A percentile compares a stretch with the other conserved stretches of the same genome.
Evolutionary conservation across 2,888 invertebrate species (phyloP).

Genomic region (Andricus curvator): DNA sequence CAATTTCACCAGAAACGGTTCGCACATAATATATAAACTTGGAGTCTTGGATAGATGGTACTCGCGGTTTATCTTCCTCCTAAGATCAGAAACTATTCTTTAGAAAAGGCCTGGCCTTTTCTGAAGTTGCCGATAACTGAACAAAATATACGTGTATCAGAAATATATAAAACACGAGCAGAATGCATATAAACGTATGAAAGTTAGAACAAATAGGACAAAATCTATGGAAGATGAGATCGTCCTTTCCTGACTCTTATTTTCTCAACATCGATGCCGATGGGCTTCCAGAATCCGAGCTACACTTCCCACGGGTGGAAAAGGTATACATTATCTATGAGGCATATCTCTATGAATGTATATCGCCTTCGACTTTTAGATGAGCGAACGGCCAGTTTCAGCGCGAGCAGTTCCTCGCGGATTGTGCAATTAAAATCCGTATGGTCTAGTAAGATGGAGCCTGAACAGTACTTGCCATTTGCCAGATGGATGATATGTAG

Average conservation of each 20-base stretch:
- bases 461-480: constrained; percentile 13
- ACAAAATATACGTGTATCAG: constrained; percentile 2
- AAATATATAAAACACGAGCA: background rate
- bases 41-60: constrained; percentile 10
- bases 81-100: constrained; percentile 6
- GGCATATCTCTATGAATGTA: background rate
- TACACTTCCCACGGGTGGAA: constrained; percentile 57
- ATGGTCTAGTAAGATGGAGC: constrained; percentile 16
- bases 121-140: constrained; percentile 4
- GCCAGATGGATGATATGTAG: constrained; percentile 31
- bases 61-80: background rate
- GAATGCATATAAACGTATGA: background rate
- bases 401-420: constrained; percentile 16
- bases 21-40: too few relatives aligned
- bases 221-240: background rate
- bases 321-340: background rate
- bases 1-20: constrained; percentile 1
- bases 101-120: constrained; percentile 27
- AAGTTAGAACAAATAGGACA: background rate
- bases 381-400: constrained; percentile 24
- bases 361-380: constrained; percentile 9
- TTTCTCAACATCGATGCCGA: background rate
- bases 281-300: constrained; percentile 46
- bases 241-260: constrained; percentile 2
- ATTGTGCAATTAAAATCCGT: constrained; percentile 46